Conservation (phyloP, 2,113 vertebrate species). For the Brienomyrus longianalis region DNA sequence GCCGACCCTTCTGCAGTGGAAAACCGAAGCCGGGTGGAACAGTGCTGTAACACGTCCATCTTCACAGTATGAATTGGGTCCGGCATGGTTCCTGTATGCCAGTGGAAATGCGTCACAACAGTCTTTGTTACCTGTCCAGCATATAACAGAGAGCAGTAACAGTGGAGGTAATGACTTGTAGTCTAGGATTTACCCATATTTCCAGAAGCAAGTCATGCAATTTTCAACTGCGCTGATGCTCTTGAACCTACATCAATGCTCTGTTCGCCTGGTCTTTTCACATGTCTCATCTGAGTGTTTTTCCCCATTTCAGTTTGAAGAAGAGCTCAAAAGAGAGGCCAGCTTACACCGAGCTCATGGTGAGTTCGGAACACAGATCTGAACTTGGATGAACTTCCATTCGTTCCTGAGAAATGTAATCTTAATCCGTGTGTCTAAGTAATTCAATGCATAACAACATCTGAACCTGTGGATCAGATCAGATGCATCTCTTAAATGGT, state of each 20-base stretch:
- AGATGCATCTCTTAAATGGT: neutral
- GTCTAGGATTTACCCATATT: neutral
- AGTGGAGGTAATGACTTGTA: neutral
- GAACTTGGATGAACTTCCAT: neutral
- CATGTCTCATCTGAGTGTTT: slow-evolving; percentile 20
- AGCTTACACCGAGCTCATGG: slow-evolving; percentile 94
- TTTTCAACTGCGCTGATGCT: neutral
- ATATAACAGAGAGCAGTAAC: neutral
- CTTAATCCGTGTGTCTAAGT: neutral
- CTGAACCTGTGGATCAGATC: neutral
- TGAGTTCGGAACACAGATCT: slow-evolving; percentile 50
- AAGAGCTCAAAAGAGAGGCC: slow-evolving; percentile 96
- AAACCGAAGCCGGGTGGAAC: neutral
- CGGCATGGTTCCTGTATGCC: neutral
- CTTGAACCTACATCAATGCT: neutral
- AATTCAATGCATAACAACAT: neutral
- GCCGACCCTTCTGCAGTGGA: neutral
- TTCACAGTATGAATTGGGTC: neutral
- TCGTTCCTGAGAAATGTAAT: neutral
- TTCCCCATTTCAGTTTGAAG: slow-evolving; percentile 77
- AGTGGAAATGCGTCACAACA: neutral
- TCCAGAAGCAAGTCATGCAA: neutral
- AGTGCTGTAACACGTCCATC: neutral
- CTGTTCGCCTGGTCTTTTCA: neutral
- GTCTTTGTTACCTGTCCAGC: neutral